phyloP scores from a whole-genome alignment of 2,888 invertebrate species.

The Conomelus anceps region DNA sequence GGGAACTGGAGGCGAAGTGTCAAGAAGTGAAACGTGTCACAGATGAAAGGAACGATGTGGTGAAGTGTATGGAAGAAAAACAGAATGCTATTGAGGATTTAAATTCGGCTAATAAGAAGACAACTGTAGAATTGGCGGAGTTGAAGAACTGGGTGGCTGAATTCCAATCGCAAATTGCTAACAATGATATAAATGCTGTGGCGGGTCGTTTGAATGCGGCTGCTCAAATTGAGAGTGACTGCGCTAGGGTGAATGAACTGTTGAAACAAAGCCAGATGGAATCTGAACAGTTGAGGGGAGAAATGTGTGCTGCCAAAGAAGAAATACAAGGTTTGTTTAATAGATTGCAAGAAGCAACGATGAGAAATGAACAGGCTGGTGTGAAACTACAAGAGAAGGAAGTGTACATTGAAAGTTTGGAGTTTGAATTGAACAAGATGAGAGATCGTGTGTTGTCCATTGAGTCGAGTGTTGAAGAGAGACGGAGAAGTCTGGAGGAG shows the following conservation, averaged over 20 bases:
- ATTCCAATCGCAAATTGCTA: neutral
- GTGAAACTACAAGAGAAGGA: conserved; percentile 69
- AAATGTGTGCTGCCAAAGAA: conserved; percentile 39
- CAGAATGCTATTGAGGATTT: neutral
- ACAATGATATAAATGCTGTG: no score
- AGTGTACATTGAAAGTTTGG: conserved; percentile 64
- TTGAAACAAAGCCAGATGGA: neutral
- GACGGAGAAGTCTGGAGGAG: conserved; percentile 53
- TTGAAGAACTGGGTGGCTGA: neutral
- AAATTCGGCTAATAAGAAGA: neutral
- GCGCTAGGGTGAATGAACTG: neutral
- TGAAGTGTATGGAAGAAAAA: neutral
- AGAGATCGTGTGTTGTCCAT: conserved; percentile 27
- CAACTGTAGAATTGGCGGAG: neutral
- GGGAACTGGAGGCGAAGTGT: conserved; percentile 1
- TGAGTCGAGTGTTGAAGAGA: conserved; percentile 55
- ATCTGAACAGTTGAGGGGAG: conserved; percentile 39
- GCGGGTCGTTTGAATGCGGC: neutral
- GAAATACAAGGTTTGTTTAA: conserved; percentile 39
- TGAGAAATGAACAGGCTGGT: conserved; percentile 23
- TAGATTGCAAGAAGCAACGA: conserved; percentile 22
- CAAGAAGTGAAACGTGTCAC: neutral
- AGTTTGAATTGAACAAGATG: conserved; percentile 46
- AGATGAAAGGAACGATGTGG: neutral
- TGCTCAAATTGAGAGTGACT: neutral